Conservation (phyloP, 1,140 invertebrate genomes). For the Marisa cornuarietis region DNA sequence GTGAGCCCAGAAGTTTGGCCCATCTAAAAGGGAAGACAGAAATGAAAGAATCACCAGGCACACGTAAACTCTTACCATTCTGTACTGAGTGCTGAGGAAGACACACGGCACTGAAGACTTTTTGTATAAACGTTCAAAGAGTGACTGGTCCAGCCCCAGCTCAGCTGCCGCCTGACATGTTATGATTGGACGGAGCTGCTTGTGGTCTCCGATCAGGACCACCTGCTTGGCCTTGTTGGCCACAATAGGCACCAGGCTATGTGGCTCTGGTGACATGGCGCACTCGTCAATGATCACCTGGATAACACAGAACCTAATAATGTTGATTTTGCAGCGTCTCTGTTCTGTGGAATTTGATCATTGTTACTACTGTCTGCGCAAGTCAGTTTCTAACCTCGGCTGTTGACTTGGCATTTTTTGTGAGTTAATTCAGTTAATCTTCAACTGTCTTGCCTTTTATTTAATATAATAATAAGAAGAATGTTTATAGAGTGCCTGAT, state of each 20-base stretch:
- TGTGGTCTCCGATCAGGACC: constrained; percentile 52
- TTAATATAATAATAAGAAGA: too few relatives aligned
- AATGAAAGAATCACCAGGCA: too few relatives aligned
- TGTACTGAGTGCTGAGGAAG: constrained; percentile 41
- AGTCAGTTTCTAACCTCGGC: too few relatives aligned
- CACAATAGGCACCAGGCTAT: constrained; percentile 41
- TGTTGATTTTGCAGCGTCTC: too few relatives aligned
- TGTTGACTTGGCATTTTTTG: too few relatives aligned
- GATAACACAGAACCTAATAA: constrained; percentile 11
- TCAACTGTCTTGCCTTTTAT: too few relatives aligned
- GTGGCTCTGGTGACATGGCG: constrained; percentile 53
- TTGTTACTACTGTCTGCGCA: too few relatives aligned
- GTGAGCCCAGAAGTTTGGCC: not conserved
- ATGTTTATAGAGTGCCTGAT: too few relatives aligned
- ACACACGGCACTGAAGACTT: not conserved
- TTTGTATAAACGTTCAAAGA: constrained; percentile 47
- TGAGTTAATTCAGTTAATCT: too few relatives aligned
- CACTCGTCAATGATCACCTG: constrained; percentile 54
- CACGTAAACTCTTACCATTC: constrained; percentile 41
- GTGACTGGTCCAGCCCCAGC: constrained; percentile 43
- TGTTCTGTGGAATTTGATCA: too few relatives aligned
- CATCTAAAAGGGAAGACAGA: not conserved
- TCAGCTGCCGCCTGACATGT: constrained; percentile 28
- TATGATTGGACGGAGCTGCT: constrained; percentile 48
- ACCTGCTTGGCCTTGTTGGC: constrained; percentile 35